Conservation (phyloP, 2,888 invertebrate genomes). For the Bellardia pandia region DNA sequence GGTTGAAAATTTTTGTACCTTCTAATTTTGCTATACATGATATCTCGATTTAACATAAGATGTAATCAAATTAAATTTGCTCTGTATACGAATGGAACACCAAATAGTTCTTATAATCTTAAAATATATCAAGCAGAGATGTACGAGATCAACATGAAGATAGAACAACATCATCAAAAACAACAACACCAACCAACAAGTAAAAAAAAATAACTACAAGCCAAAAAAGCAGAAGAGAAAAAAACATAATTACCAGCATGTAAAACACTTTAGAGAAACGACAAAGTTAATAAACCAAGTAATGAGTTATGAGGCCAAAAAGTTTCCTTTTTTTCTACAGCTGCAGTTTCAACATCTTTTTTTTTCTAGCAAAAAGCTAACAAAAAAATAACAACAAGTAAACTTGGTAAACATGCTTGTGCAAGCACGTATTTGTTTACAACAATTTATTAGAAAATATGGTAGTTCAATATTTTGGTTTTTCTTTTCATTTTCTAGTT, state of each 20-base stretch:
- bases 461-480: conserved; percentile 70
- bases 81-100: too few species aligned
- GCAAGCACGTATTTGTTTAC: conserved; percentile 72
- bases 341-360: conserved; percentile 54
- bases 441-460: conserved; percentile 72
- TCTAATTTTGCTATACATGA: too few species aligned
- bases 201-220: conserved; percentile 7
- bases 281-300: conserved; percentile 75
- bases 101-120: too few species aligned
- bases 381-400: conserved; percentile 27
- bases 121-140: not conserved
- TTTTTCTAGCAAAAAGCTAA: not conserved
- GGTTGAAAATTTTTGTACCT: too few species aligned
- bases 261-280: conserved; percentile 71
- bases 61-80: too few species aligned
- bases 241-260: conserved; percentile 70
- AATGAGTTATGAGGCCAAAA: conserved; percentile 75
- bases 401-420: conserved; percentile 54
- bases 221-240: conserved; percentile 10
- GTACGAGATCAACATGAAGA: conserved; percentile 18
- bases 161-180: conserved; percentile 32
- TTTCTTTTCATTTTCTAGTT: conserved; percentile 58
- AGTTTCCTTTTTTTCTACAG: conserved; percentile 42
- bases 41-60: too few species aligned
- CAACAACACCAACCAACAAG: conserved; percentile 39